Evolutionary conservation across 2,888 invertebrate genomes (phyloP), one percentile per base, ranked within the genome.

Genomic region (Scotopteryx bipunctaria): DNA sequence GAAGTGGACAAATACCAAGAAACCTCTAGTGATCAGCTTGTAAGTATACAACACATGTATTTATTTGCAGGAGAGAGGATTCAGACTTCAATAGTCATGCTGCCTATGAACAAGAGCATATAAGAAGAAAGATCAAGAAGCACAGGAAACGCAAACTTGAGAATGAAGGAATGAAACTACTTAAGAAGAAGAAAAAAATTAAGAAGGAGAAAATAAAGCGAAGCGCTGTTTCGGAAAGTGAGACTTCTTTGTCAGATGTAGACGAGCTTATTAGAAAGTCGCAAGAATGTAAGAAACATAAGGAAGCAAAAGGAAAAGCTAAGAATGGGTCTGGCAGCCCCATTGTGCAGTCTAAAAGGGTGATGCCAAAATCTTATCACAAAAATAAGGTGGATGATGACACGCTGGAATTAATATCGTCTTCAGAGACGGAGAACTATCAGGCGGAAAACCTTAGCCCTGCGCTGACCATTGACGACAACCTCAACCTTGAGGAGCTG

Each of bases 401-500:
- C 8, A 80, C 91, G 2, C 76, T 93, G 64, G 94, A 94, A 73
- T 91, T 93, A 11, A 92, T 94, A 57, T 94, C 94, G n/a, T 94
- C 92, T 58, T 93, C 93, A 16, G 94, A 93, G 37, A 92, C 93
- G 65, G 93, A 92, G 66, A 91, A 92, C 40, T 86, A 87, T 56
- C 92, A 92, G 66, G 92, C 91, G 41, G 94, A 94, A 71, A 93
- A 93, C 64, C 93, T 92, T 9, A 94, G 94, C 72, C 94, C 94
- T 19, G 95, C 95, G 63, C 92, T 96, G 49, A 92, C 92, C 5
- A 92, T 95, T 49, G 96, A 96, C 76, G 96, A 96, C 61, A 96
- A 96, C 67, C 93, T 97, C 64, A 96, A 97, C 76, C 83, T 97
- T 17, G 97, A 97, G 71, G 97, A 97, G 62, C 85, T 97, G 49